Evolutionary conservation across 2,113 vertebrate genomes (phyloP), one percentile per base, ranked within the genome.

Genomic region (Lamprotornis superbus): DNA sequence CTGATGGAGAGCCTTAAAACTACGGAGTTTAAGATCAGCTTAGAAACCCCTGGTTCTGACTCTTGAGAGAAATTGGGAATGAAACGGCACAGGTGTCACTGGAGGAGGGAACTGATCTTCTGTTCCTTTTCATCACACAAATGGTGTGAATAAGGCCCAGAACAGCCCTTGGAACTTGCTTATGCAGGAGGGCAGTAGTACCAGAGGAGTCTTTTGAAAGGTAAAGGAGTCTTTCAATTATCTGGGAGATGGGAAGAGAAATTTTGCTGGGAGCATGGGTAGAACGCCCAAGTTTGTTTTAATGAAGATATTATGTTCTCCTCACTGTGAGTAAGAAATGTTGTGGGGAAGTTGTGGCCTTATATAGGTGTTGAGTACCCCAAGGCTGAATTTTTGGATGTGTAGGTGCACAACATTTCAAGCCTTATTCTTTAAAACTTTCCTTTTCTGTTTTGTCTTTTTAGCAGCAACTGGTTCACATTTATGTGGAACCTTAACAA

Each of bases 351-450:
- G 68, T 31, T 87, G 47, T 67, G 55, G 82, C 71, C 50, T 80
- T 93, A 49, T 12, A 88, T 31, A 77, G 35, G 8, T 81, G 25
- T 70, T 39, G 35, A 61, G 12, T 79, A 67, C 12, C 42, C 75
- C n/a, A 60, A 90, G 37, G 52, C 19, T 64, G 73, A 47, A 31
- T 75, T 87, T 88, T 75, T 39, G 13, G 19, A 44, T 80, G 16
- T 56, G 24, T 42, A 61, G 35, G 63, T 86, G 35, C 49, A 35
- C 50, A 63, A 70, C 25, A 73, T 91, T 93, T 92, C 71, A 52
- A 64, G 85, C 69, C 64, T 90, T 94, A 73, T n/a, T 65, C 55
- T 86, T 90, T 79, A 65, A 94, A 96, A 67, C 35, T 50, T 90
- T 60, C 42, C 42, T 89, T 77, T 90, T 61, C 84, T 90, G 57